These are phyloP conservation scores for Gnatocerus cornutus DNA, from an alignment of 2,888 invertebrate species.

Conservation along the genomic window DNA sequence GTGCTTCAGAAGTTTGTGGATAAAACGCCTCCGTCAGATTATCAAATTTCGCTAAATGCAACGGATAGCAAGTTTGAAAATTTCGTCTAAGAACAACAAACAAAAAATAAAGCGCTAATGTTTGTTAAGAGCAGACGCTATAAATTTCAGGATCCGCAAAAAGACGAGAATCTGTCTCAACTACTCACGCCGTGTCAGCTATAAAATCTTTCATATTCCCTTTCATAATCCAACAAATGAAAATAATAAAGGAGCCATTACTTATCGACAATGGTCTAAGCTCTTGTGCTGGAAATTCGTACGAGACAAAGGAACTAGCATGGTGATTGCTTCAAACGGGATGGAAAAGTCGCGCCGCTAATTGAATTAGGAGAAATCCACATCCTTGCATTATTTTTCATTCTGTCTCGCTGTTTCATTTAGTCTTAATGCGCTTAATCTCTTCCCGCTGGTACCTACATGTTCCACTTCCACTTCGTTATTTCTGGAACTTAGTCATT, in stretches of 20 bases:
- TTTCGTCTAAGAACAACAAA: neutral
- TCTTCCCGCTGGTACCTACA: slow-evolving; percentile 29
- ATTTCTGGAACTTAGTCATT: slow-evolving; percentile 15
- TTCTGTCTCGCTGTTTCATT: slow-evolving; percentile 35
- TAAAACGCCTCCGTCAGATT: slow-evolving; percentile 1
- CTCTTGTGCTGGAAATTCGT: slow-evolving; percentile 28
- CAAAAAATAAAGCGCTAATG: neutral
- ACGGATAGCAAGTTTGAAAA: neutral
- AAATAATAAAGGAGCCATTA: slow-evolving; percentile 62
- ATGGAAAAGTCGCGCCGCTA: slow-evolving; percentile 38
- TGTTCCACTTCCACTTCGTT: slow-evolving; percentile 32
- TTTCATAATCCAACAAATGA: slow-evolving; percentile 61
- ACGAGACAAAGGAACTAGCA: slow-evolving; percentile 31
- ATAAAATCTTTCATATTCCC: slow-evolving; percentile 61
- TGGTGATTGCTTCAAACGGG: slow-evolving; percentile 32
- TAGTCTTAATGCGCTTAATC: slow-evolving; percentile 26
- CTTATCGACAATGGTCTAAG: slow-evolving; percentile 59
- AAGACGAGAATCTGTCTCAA: slow-evolving; percentile 54
- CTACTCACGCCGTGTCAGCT: slow-evolving; percentile 58
- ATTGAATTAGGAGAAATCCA: slow-evolving; percentile 45
- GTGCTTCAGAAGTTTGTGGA: slow-evolving; percentile 27
- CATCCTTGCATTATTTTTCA: slow-evolving; percentile 45
- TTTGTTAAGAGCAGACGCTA: slow-evolving; percentile 18
- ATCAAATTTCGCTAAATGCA: slow-evolving; percentile 19
- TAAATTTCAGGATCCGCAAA: slow-evolving; percentile 57